These are phyloP conservation scores for Uropsilus gracilis DNA, from an alignment of 2,113 vertebrate genomes.

Conservation along the genomic window DNA sequence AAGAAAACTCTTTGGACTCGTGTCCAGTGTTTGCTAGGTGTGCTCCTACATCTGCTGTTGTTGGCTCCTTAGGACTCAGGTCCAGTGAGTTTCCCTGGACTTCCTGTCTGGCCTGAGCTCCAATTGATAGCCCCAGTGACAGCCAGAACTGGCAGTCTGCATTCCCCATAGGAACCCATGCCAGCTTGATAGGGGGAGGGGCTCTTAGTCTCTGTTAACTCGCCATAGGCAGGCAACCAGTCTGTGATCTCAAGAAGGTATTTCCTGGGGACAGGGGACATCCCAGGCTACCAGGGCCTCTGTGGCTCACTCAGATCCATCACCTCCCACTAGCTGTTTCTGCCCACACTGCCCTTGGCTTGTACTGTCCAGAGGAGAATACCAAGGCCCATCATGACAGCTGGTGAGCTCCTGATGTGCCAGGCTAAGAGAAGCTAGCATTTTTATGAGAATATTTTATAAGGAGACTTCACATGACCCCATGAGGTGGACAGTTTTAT, in stretches of 20 bases:
- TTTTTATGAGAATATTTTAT: not conserved
- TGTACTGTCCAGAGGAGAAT: not conserved
- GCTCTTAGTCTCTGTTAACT: no score
- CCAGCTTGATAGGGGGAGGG: no score
- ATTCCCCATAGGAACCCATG: no score
- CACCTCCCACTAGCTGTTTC: not conserved
- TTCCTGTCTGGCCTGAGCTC: not conserved
- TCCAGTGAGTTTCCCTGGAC: no score
- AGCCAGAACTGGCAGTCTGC: no score
- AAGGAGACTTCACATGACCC: not conserved
- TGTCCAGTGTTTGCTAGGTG: not conserved
- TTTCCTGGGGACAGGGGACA: not conserved
- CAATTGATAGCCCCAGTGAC: no score
- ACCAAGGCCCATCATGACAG: not conserved
- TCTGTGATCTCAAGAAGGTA: not conserved
- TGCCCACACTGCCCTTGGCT: not conserved
- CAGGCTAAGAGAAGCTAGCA: not conserved
- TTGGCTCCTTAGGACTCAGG: not conserved
- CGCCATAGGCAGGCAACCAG: no score
- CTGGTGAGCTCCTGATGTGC: not conserved
- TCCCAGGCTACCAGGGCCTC: not conserved
- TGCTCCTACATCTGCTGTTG: not conserved
- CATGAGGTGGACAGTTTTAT: not conserved
- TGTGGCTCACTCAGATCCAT: rapidly evolving
- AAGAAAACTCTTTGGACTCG: not conserved